A percentile compares a stretch with the other conserved stretches of the same genome.
Evolutionary conservation across 2,888 invertebrate species (phyloP).

Genomic region (Thymelicus lineola): DNA sequence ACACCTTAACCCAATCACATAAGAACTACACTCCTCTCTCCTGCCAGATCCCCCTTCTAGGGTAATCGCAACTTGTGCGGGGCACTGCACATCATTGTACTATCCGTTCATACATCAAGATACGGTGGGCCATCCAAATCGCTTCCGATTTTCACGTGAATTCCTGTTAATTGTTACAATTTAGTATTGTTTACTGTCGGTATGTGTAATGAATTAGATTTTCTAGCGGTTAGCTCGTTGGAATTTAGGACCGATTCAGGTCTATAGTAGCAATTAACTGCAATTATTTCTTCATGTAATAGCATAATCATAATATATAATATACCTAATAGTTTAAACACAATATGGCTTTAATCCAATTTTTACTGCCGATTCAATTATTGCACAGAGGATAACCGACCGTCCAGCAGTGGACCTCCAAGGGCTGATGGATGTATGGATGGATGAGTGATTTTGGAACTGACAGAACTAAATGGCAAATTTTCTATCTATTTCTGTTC

Average conservation of each 20-base stretch:
- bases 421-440: too few relatives aligned
- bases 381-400: too few relatives aligned
- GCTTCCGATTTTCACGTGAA: conserved; percentile 28
- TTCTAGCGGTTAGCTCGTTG: background rate
- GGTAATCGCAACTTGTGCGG: background rate
- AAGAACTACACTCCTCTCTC: background rate
- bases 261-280: background rate
- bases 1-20: conserved; percentile 3
- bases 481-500: too few relatives aligned
- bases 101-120: conserved; percentile 29
- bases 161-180: conserved; percentile 9
- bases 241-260: background rate
- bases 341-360: too few relatives aligned
- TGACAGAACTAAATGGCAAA: too few relatives aligned
- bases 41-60: too few relatives aligned
- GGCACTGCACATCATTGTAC: conserved; percentile 23
- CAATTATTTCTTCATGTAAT: too few relatives aligned
- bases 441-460: too few relatives aligned
- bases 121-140: conserved; percentile 25
- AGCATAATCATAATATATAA: too few relatives aligned
- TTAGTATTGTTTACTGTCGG: background rate
- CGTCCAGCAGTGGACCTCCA: too few relatives aligned
- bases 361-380: too few relatives aligned
- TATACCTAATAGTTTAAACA: too few relatives aligned
- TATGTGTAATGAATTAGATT: background rate